Percentiles rank a stretch among this genome's conserved stretches.
These are phyloP conservation scores for Amia ocellicauda DNA, from an alignment of 2,113 vertebrate genomes.

Conservation along the genomic window DNA sequence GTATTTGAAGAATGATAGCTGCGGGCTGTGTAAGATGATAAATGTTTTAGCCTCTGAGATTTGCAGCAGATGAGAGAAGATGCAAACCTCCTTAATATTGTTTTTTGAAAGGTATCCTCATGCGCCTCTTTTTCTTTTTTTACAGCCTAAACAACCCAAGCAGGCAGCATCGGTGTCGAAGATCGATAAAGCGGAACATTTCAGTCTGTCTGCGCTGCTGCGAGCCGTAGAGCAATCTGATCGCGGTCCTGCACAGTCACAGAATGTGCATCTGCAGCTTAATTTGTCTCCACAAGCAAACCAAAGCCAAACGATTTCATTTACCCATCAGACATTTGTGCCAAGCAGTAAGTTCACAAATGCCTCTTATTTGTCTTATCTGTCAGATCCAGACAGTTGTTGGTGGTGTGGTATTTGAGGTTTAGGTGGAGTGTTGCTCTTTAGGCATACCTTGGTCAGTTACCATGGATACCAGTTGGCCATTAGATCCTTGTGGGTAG, in stretches of 20 bases:
- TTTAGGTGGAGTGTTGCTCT: too few species aligned
- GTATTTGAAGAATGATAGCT: not conserved
- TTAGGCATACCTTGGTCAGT: too few species aligned
- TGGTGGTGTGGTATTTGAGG: too few species aligned
- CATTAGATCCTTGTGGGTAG: too few species aligned
- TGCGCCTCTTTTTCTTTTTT: not conserved
- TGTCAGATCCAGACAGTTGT: too few species aligned
- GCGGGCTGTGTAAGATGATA: too few species aligned
- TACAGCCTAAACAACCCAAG: not conserved
- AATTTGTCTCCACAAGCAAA: constrained; percentile 27
- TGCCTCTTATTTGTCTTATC: too few species aligned
- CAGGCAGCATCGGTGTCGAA: constrained; percentile 28
- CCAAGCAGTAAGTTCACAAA: not conserved
- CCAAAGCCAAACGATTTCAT: not conserved
- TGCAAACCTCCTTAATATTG: too few species aligned
- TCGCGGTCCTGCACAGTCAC: constrained; percentile 10
- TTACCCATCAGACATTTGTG: not conserved
- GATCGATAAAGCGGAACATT: constrained; percentile 31
- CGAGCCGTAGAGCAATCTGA: constrained; percentile 45
- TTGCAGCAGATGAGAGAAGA: too few species aligned
- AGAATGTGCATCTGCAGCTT: not conserved
- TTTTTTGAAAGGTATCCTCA: too few species aligned
- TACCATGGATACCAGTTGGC: too few species aligned
- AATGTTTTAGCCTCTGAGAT: too few species aligned
- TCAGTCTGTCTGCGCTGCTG: constrained; percentile 46